These are phyloP conservation scores for Mormyrus lacerda DNA, from an alignment of 2,113 vertebrate genomes.

Conservation along the genomic window DNA sequence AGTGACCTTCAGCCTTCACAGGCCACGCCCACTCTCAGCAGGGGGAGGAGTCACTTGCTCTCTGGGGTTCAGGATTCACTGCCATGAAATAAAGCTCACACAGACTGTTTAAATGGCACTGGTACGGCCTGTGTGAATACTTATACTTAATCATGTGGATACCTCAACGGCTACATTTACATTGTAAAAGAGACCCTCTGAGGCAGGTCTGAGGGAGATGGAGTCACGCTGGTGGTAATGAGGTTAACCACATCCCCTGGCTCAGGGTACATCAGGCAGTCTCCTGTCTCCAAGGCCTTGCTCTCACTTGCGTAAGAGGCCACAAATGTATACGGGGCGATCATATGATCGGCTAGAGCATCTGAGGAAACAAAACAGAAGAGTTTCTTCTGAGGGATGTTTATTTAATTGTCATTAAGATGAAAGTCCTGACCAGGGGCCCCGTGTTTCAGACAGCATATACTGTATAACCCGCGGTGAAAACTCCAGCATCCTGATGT, in stretches of 20 bases:
- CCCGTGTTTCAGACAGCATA: neutral
- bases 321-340: neutral
- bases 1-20: neutral
- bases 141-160: slow-evolving; percentile 9
- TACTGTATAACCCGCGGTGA: neutral
- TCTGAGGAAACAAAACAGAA: neutral
- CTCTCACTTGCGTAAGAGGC: neutral
- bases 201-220: neutral
- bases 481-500: neutral
- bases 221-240: neutral
- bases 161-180: slow-evolving; percentile 16
- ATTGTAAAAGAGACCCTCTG: slow-evolving; percentile 10
- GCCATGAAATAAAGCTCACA: slow-evolving; percentile 19
- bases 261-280: neutral
- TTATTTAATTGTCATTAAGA: neutral
- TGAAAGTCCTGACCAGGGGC: neutral
- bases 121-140: neutral
- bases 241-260: neutral
- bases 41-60: neutral
- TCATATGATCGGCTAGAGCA: neutral
- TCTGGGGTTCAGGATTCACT: slow-evolving; percentile 16
- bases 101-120: neutral
- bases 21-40: neutral
- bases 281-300: neutral
- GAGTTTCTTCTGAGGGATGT: neutral